phyloP scores from a whole-genome alignment of 2,888 invertebrate genomes.

The Apantesis nais region DNA sequence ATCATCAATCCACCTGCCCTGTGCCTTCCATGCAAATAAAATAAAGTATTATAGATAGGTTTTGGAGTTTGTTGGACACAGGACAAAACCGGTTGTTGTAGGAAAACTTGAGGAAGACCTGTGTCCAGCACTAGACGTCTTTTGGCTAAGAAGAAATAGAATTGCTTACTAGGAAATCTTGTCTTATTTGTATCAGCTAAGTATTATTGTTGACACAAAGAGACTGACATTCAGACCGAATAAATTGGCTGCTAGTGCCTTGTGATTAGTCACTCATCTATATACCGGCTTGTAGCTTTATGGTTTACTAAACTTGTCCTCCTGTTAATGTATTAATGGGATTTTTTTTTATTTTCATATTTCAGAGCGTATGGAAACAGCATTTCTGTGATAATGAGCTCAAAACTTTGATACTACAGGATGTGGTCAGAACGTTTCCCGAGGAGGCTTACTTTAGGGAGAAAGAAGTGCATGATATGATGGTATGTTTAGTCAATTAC shows the following conservation, averaged over 20 bases:
- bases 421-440: slow-evolving; percentile 93
- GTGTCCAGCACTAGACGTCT: too few relatives aligned
- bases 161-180: too few relatives aligned
- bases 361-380: slow-evolving; percentile 93
- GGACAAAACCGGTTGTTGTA: too few relatives aligned
- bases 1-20: too few relatives aligned
- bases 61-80: too few relatives aligned
- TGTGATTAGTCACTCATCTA: background rate
- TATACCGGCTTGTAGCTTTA: background rate
- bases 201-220: background rate
- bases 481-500: slow-evolving; percentile 81
- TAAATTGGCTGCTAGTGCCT: too few relatives aligned
- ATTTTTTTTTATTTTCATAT: slow-evolving; percentile 28
- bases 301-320: background rate
- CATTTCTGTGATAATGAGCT: slow-evolving; percentile 93
- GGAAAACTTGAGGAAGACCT: too few relatives aligned
- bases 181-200: background rate
- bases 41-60: too few relatives aligned
- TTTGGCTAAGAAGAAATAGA: too few relatives aligned
- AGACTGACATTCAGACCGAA: too few relatives aligned
- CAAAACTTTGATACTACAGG: slow-evolving; percentile 90
- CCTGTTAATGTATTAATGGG: background rate
- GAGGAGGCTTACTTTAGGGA: slow-evolving; percentile 92
- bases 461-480: slow-evolving; percentile 88
- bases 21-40: too few relatives aligned